Conservation (phyloP, 2,888 invertebrate genomes). For the Hirudinaria manillensis region DNA sequence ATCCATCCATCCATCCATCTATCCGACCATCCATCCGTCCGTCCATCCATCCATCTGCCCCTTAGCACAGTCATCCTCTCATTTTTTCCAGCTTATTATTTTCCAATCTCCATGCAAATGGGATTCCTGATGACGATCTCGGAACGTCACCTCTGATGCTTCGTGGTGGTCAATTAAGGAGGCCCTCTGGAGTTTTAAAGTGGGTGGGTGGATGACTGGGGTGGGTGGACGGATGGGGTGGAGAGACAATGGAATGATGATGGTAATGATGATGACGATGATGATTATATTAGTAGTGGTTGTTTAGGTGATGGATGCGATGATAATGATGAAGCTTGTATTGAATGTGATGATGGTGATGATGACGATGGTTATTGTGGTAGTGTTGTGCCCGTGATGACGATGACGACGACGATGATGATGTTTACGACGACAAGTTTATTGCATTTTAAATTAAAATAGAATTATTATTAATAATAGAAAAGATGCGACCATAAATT, state of each 20-base stretch:
- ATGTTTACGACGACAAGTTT: slow-evolving; percentile 10
- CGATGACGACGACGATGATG: slow-evolving; percentile 8
- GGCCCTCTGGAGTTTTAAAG: no score
- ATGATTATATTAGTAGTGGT: slow-evolving; percentile 31
- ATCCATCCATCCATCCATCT: no score
- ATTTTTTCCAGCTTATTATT: not conserved
- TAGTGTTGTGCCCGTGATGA: slow-evolving; percentile 16
- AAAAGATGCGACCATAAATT: no score
- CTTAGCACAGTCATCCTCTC: not conserved
- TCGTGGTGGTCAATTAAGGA: no score
- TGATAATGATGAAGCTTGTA: slow-evolving; percentile 30
- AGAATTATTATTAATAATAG: no score
- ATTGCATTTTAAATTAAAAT: no score
- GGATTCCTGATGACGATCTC: no score
- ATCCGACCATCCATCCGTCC: not conserved
- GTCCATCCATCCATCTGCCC: not conserved
- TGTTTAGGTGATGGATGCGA: slow-evolving; percentile 30
- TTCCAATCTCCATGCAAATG: slow-evolving; percentile 4
- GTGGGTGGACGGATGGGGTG: no score
- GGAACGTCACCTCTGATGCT: no score
- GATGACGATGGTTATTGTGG: slow-evolving; percentile 28
- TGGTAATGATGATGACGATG: slow-evolving; percentile 23
- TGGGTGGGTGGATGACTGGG: no score
- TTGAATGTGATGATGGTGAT: slow-evolving; percentile 27
- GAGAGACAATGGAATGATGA: not conserved